Percentiles rank a stretch among this genome's conserved stretches.
Conservation (phyloP, 1,140 invertebrate genomes). For the Aphis gossypii region DNA sequence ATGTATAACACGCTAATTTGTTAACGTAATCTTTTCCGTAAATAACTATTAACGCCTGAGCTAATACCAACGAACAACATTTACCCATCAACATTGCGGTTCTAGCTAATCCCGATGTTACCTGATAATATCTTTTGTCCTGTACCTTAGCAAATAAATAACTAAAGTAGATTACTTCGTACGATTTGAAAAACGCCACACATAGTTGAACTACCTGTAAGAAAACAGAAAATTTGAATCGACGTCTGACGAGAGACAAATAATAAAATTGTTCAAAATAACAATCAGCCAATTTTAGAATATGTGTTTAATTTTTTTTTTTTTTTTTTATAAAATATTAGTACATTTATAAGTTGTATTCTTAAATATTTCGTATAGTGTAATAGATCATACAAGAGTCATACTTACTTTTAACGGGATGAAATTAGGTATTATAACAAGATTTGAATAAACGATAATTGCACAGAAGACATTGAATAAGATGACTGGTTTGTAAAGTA, state of each 20-base stretch:
- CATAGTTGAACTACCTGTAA: conserved; percentile 67
- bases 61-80: conserved; percentile 7
- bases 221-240: neutral
- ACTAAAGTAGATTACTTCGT: conserved; percentile 90
- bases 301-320: neutral
- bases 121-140: conserved; percentile 75
- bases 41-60: neutral
- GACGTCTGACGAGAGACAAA: neutral
- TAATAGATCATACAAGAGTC: neutral
- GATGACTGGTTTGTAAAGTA: conserved; percentile 41
- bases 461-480: conserved; percentile 37
- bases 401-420: conserved; percentile 33
- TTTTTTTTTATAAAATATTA: neutral
- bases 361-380: neutral
- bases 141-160: conserved; percentile 91
- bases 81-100: conserved; percentile 43
- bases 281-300: neutral
- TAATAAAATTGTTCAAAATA: neutral
- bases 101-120: conserved; percentile 70
- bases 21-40: neutral
- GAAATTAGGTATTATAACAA: neutral
- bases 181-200: conserved; percentile 84
- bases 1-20: neutral
- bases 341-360: neutral
- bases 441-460: conserved; percentile 29